Evolutionary conservation across 2,797 vertebrate species (phyloP), one percentile per base, ranked within the genome.

Genomic region (Paedocypris micromegethes): DNA sequence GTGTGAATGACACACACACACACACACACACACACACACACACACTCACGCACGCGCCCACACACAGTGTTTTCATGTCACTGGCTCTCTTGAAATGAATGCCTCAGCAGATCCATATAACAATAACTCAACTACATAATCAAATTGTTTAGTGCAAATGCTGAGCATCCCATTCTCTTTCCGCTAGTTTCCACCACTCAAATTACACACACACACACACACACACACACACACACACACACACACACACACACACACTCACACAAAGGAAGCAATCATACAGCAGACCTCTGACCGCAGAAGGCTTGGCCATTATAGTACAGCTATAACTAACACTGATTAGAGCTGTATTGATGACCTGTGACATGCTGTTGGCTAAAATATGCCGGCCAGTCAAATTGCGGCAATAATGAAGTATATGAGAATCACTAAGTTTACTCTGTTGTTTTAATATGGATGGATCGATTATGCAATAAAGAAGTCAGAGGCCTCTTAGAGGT

Each of bases 331-430:
- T 90, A 91, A 92, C 87, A 66, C 44, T 73, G 88, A 92, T 92
- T 91, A 91, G 88, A 89, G 88, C 87, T 86, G 89, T 90, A 91
- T 93, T 90, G 86, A 94, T 91, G 87, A 88, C 78, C 83, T 76
- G 83, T 90, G 92, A 93, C 91, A 92, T 85, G 80, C 52, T 0
- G 80, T 88, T 90, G 91, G 90, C 90, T 89, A 86, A 91, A 88
- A 91, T 90, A 92, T 82, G 81, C 86, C 84, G 87, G 88, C 90
- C 88, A 89, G 90, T 90, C 90, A 91, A 92, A 91, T 86, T 91
- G 87, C 85, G 84, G 87, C 89, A 87, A 93, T 94, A 91, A 92
- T 94, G 92, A 93, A 93, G 90, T 92, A 92, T 92, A 91, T 90
- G 92, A 91, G 89, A 89, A 89, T 87, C 88, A 87, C 88, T 93